Base-by-base conservation (phyloP, 1,140 invertebrate genomes). In the Saccostrea cuccullata region DNA sequence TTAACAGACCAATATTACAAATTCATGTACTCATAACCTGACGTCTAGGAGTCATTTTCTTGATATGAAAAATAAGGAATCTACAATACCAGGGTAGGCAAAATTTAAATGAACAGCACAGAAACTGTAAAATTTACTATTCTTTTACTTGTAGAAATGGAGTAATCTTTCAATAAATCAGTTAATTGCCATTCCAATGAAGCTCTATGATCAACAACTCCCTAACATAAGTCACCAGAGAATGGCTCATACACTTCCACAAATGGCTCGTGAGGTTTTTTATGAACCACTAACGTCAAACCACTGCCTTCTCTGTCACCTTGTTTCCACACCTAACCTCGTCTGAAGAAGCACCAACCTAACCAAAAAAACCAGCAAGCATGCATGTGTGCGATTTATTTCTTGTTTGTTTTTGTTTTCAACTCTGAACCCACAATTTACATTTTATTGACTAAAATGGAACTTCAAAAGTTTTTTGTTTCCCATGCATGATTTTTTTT, bases 221-320 rank as follows among this genome's bases (percentile, higher is more conserved):
- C 70, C 70, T 12, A 77, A 30, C 70, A 40, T 77, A 36, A 77
- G 70, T 77, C 70, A 77, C 11, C 70, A 77, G 26, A 36, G 60
- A 67, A 20, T 67, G 60, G 60, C 60, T 67, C 60, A 67, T 67
- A 20, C 60, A 77, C 70, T 77, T 77, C 70, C 9, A 26, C 70
- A 12, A 30, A 36, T 15, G 30, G 23, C 70, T 30, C 13, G 13
- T 9, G 9, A 15, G 23, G 70, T 26, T 77, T 30, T 77, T 77
- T 77, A 77, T 77, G 26, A 26, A 77, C 70, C 6, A 77, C 70
- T 77, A 77, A 26, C 30, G 70, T 77, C 70, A 77, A 77, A 77
- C 26, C 12, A 15, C 70, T 77, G 30, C 26, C 70, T 77, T 13
- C 15, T 77, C 70, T 77, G 70, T 77, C 70, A 77, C 70, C 70